A percentile compares a stretch with the other conserved stretches of the same genome.
Conservation (phyloP, 2,888 invertebrate species). For the Icerya purchasi region DNA sequence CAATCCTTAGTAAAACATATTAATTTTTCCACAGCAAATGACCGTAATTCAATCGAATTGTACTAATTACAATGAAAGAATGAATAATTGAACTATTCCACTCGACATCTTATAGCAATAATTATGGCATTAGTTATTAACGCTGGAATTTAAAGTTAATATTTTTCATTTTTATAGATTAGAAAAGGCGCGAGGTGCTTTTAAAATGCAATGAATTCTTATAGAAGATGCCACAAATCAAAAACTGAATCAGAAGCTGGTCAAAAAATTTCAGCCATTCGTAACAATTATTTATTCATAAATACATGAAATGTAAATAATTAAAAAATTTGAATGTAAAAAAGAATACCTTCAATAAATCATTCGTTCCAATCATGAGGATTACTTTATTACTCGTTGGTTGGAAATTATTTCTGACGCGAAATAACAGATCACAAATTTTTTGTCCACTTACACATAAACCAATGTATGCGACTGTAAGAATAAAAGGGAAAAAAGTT, state of each 20-base stretch:
- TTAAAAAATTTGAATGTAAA: neutral
- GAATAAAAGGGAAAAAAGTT: no score
- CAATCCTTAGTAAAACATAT: no score
- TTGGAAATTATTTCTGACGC: slow-evolving; percentile 12
- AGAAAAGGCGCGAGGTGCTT: neutral
- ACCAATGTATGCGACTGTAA: slow-evolving; percentile 13
- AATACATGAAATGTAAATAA: neutral
- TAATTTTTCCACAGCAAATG: no score
- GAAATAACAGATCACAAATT: slow-evolving; percentile 14
- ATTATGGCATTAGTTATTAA: no score
- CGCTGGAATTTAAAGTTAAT: no score
- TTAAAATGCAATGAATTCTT: neutral
- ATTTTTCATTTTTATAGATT: neutral
- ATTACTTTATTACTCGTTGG: slow-evolving; percentile 14
- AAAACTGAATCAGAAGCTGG: no score
- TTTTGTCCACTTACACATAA: slow-evolving; percentile 18
- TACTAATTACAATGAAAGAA: no score
- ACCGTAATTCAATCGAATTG: no score
- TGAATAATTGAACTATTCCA: no score
- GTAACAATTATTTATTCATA: neutral
- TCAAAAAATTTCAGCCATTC: no score
- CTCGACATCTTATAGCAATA: no score
- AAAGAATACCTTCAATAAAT: slow-evolving; percentile 13
- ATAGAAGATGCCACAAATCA: no score
- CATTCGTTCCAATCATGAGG: slow-evolving; percentile 18